Evolutionary conservation across 2,888 invertebrate species (phyloP).

Genomic region (Apoda limacodes): DNA sequence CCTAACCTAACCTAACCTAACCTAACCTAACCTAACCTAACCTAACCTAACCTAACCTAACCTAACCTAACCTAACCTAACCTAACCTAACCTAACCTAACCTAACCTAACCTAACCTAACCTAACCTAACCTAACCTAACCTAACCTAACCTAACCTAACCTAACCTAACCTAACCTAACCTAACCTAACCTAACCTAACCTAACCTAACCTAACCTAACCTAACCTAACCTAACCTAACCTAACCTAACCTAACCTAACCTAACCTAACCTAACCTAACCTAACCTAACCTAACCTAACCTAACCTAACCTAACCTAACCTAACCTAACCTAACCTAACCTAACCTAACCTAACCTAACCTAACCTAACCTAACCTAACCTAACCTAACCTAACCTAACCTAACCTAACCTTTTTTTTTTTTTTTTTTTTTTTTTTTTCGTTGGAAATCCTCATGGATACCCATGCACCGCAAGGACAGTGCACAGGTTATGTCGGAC

Average conservation of each 20-base stretch:
- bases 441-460: too few relatives aligned
- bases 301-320: slow-evolving; percentile 2
- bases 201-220: slow-evolving; percentile 2
- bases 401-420: background rate
- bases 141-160: slow-evolving; percentile 2
- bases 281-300: slow-evolving; percentile 2
- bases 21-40: slow-evolving; percentile 2
- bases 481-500: too few relatives aligned
- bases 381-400: background rate
- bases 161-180: slow-evolving; percentile 2
- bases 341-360: slow-evolving; percentile 2
- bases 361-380: slow-evolving; percentile 2
- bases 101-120: slow-evolving; percentile 2
- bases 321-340: slow-evolving; percentile 2
- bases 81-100: slow-evolving; percentile 2
- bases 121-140: slow-evolving; percentile 2
- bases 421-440: background rate
- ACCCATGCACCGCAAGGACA: too few relatives aligned
- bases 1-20: slow-evolving; percentile 2
- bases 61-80: slow-evolving; percentile 2
- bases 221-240: slow-evolving; percentile 2
- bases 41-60: slow-evolving; percentile 2
- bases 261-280: slow-evolving; percentile 2
- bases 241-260: slow-evolving; percentile 2
- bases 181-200: slow-evolving; percentile 2